Evolutionary conservation across 1,140 invertebrate species (phyloP).

Genomic region (Rhynchophorus ferrugineus): DNA sequence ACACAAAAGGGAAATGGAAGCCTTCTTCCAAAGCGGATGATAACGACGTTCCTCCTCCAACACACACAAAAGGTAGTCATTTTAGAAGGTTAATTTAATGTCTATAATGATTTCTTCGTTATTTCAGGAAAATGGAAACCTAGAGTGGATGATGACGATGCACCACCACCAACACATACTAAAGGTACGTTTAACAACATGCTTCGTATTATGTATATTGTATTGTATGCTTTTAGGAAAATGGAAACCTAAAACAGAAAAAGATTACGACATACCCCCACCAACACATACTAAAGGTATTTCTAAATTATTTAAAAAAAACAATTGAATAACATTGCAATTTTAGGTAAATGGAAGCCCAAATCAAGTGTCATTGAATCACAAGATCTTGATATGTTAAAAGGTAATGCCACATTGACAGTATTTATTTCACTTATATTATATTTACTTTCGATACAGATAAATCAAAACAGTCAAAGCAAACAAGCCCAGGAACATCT

Average conservation of each 20-base stretch:
- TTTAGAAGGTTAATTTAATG: not conserved
- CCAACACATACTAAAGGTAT: conserved; percentile 2
- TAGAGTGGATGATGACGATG: not conserved
- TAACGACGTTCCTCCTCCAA: not conserved
- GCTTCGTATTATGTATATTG: not conserved
- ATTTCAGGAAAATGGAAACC: conserved; percentile 16
- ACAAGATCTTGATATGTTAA: no score
- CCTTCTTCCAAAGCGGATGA: conserved; percentile 9
- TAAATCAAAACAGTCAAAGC: no score
- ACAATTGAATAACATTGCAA: no score
- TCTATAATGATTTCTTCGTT: not conserved
- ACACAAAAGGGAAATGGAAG: conserved; percentile 54
- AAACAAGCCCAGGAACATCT: no score
- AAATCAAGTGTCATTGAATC: conserved; percentile 3
- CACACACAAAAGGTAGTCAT: not conserved
- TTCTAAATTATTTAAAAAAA: no score
- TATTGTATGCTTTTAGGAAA: conserved; percentile 6
- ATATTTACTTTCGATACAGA: no score
- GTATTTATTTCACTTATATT: no score
- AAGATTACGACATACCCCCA: not conserved
- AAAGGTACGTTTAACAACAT: conserved; percentile 1
- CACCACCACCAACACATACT: conserved; percentile 8
- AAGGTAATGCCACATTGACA: no score
- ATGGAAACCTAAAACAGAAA: conserved; percentile 12
- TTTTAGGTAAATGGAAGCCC: conserved; percentile 13